A percentile compares a stretch with the other conserved stretches of the same genome.
These are phyloP conservation scores for Phenganax marumi DNA, from an alignment of 92 coral and sea anemone species.

Conservation along the genomic window DNA sequence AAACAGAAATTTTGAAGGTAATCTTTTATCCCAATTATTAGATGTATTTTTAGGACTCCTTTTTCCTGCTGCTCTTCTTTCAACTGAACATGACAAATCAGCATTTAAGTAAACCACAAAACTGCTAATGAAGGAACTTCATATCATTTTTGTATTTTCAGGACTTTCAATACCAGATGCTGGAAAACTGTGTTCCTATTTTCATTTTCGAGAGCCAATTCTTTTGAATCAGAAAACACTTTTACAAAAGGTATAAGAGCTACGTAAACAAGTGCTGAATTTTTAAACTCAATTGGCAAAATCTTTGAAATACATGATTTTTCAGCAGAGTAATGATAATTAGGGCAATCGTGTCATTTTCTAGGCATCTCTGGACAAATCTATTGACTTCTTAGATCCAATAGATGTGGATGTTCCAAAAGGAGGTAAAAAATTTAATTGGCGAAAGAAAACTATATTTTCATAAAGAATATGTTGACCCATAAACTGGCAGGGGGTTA, in stretches of 20 bases:
- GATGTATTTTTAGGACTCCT: neutral
- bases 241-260: constrained; percentile 83
- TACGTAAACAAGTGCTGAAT: neutral
- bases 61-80: neutral
- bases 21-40: neutral
- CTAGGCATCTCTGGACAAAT: constrained; percentile 94
- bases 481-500: too few species aligned
- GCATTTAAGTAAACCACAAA: too few species aligned
- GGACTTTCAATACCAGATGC: constrained; percentile 94
- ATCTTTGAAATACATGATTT: neutral
- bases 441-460: neutral
- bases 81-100: neutral
- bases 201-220: constrained; percentile 93
- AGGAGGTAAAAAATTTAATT: constrained; percentile 64
- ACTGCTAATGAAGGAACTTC: too few species aligned
- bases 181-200: constrained; percentile 87
- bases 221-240: constrained; percentile 83
- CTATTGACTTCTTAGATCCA: constrained; percentile 94
- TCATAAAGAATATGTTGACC: neutral
- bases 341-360: neutral
- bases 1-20: constrained; percentile 89
- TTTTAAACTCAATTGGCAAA: neutral
- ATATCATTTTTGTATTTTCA: constrained; percentile 6
- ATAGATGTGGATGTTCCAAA: constrained; percentile 94
- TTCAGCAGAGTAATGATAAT: neutral